Base-by-base conservation (phyloP, 2,888 invertebrate species). In the Perizoma flavofasciatum region DNA sequence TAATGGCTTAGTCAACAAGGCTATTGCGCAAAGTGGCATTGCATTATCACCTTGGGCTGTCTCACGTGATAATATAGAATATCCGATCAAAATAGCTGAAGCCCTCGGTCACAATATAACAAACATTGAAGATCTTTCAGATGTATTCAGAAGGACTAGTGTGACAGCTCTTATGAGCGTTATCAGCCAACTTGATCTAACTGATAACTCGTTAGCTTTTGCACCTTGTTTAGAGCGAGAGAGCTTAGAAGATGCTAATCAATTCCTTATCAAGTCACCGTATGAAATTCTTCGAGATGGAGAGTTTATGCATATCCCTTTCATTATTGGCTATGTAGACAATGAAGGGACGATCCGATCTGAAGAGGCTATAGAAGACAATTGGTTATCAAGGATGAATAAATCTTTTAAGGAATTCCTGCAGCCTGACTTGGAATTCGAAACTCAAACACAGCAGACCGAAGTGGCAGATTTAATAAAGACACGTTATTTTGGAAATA, bases 11-110 rank as follows among this genome's bases (percentile, higher is more conserved):
- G 70, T 91, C 33, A 82, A 88, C 49, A 90, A 79, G 75, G 88
- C 81, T 8, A 89, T 90, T 51, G 68, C 78, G 9, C 90, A 90
- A 74, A 91, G 90, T 77, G 89, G 91, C 9, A 85, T 76, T 47
- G 86, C 91, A n/a, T 72, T 87, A 35, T 77, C 92, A 5, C 91
- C 91, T 4, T 91, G 90, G 92, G 88, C 92, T 56, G 88, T 91
- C 0, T 77, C 87, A 39, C 77, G 89, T 55, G 79, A 90, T 63
- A 91, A 88, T 66, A 75, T 86, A 9, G 68, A 76, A 63, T 83
- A 84, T 62, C 88, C 92, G 4, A 56, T 86, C 40, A 60, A 76
- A 61, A 81, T 90, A 44, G 89, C 88, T 40, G 82, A 87, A 77
- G 84, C 79, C 45, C 78, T 91, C 43, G 90, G 89, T 0, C 89